Evolutionary conservation across 64 coral and sea anemone genomes (phyloP), one percentile per base, ranked within the genome.

Genomic region (Montipora cactus): DNA sequence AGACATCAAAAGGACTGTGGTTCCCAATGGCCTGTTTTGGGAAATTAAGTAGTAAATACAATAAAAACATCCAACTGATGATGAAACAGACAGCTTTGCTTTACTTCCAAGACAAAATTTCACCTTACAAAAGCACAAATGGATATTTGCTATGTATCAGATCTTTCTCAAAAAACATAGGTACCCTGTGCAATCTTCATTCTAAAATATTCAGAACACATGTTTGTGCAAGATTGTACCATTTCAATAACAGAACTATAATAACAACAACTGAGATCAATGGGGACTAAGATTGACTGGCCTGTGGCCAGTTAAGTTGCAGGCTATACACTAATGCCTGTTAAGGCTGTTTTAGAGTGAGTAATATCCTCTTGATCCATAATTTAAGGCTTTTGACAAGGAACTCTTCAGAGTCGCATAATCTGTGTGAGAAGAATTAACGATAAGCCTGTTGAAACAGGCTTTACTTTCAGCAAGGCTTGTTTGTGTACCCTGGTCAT

Each of bases 381-480:
- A 77, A 5, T 77, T 77, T 77, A 77, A 77, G 8, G 75, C 75
- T 77, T 77, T 77, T 47, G 75, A 14, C 2, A 49, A 44, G 44
- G 44, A 47, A 77, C 45, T 77, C 75, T 77, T 77, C 8, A 77
- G 45, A 77, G 75, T 47, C 37, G 45, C 75, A 19, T 77, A 77
- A 44, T 77, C 75, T 12, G 44, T 18, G 45, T 77, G 44, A 44
- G 75, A 77, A 47, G 75, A 77, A 44, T 77, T 44, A 77, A 77
- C 10, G 45, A 77, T 49, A 77, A 77, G 75, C 75, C 75, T 77
- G 75, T 77, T 44, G 45, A 77, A 77, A 77, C 75, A 77, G 45
- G 75, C 75, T 77, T 77, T 77, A 77, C 75, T 77, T 77, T 77
- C 75, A 77, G 75, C 44, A 6, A 77, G 75, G 75, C 75, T 77